Conservation (phyloP, 2,113 vertebrate genomes). For the Camelus dromedarius region DNA sequence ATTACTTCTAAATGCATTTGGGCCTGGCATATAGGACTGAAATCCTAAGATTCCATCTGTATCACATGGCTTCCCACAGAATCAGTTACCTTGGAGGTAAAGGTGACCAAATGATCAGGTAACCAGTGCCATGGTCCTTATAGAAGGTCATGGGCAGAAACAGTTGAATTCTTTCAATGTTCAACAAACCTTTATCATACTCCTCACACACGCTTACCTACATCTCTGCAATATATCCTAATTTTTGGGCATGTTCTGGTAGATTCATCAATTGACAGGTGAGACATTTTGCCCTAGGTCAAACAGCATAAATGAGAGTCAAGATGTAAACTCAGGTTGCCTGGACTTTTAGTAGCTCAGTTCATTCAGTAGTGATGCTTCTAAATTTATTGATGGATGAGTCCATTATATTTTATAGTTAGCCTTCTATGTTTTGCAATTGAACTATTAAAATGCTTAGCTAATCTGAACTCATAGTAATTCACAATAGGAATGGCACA, state of each 20-base stretch:
- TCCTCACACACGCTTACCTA: neutral
- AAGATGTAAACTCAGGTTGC: neutral
- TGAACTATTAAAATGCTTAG: constrained; percentile 51
- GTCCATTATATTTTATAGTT: constrained; percentile 59
- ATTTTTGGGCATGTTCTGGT: constrained; percentile 57
- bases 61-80: neutral
- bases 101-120: neutral
- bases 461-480: constrained; percentile 36
- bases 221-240: neutral
- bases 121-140: neutral
- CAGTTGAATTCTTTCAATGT: neutral
- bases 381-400: constrained; percentile 51
- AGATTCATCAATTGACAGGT: constrained; percentile 62
- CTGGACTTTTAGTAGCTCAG: constrained; percentile 12
- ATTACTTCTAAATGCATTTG: neutral
- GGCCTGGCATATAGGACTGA: neutral
- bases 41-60: neutral
- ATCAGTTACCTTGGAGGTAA: neutral
- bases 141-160: neutral
- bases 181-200: neutral
- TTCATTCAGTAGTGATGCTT: constrained; percentile 25
- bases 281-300: constrained; percentile 21
- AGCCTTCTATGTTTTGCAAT: neutral
- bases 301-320: constrained; percentile 37
- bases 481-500: constrained; percentile 16